Evolutionary conservation across 2,113 vertebrate species (phyloP), one percentile per base, ranked within the genome.

Genomic region (Hepsetus odoe): DNA sequence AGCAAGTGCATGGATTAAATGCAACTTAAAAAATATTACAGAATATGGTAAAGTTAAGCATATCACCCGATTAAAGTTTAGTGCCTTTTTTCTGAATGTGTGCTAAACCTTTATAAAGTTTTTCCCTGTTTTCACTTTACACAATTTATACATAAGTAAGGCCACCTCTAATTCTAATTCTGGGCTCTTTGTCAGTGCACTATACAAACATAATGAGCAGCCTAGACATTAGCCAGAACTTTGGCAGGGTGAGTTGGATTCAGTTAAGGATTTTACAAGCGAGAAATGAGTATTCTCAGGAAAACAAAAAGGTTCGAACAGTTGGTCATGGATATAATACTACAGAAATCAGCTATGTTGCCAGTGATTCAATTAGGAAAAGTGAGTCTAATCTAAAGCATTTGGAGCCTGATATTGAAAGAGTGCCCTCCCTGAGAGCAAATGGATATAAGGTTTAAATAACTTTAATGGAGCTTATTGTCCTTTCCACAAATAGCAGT

Each of bases 331-430:
- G 74, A 44, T 77, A 56, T 18, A 80, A 82, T 75, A 83, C 71
- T 74, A 83, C 59, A 73, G 80, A 72, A 86, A 80, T 85, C 83
- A 72, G 75, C 70, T 44, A 66, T 33, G 58, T 13, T 81, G 70
- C 86, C 80, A 87, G 65, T 65, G 74, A 85, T 70, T 86, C 73
- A 42, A 75, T 82, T 59, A 74, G 68, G 73, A 82, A 22, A 71
- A 82, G 53, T 69, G 33, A 89, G 84, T 81, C 51, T 77, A 78
- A 69, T 67, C 30, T 74, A 28, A 69, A 59, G 53, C 51, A 59
- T 69, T 77, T 77, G 53, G 38, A 33, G 55, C 24, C 35, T 28
- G 0, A 20, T 67, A 40, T 9, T 32, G 49, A 20, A 40, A 22
- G 32, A 38, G 46, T 40, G 10, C 18, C 28, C 33, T 65, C 61